Evolutionary conservation across 2,888 invertebrate species (phyloP), one percentile per base, ranked within the genome.

Genomic region (Calameuta idolon): DNA sequence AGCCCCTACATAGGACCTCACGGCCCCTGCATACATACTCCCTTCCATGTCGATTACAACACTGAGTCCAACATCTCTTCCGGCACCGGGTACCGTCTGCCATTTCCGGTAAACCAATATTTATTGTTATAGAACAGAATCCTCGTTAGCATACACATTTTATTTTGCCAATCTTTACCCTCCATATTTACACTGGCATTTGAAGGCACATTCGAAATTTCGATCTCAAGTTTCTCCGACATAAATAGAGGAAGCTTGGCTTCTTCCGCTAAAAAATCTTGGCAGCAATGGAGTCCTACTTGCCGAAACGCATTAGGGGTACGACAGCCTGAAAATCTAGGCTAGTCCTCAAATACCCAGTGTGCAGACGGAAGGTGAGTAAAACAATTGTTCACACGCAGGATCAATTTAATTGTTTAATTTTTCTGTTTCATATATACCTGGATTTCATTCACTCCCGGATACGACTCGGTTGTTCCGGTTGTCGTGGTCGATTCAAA

Each of bases 61-160:
- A 37, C 85, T 81, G 12, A 92, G 83, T 2, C 91, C 91, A 1
- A 89, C 85, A 75, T 91, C 90, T 74, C 87, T 85, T 11, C 92
- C 92, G 4, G 89, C 84, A 4, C 89, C 90, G 0, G 89, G 89
- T 11, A 85, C 85, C 37, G 76, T 80, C 87, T 88, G 9, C 2
- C 55, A 55, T 55, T 55, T 55, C 15, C 40, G 40, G 40, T 40
- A 40, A 55, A 55, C 23, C 23, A 23, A 15, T 55, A 23, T 55
- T 55, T 2, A 55, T 23, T 9, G 9, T 23, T 23, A 40, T 4
- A 55, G 23, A 40, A 40, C 23, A 40, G 23, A 23, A 40, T 23
- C 55, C 9, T 55, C 9, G 23, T 23, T 55, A 23, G 1, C 2
- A 1, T 55, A 23, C 2, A 55, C 55, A 23, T 23, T 55, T 40